Percentiles rank a stretch among this genome's conserved stretches.
These are phyloP conservation scores for Drosophila multiciliata DNA, from an alignment of 2,888 invertebrate genomes.

Conservation along the genomic window DNA sequence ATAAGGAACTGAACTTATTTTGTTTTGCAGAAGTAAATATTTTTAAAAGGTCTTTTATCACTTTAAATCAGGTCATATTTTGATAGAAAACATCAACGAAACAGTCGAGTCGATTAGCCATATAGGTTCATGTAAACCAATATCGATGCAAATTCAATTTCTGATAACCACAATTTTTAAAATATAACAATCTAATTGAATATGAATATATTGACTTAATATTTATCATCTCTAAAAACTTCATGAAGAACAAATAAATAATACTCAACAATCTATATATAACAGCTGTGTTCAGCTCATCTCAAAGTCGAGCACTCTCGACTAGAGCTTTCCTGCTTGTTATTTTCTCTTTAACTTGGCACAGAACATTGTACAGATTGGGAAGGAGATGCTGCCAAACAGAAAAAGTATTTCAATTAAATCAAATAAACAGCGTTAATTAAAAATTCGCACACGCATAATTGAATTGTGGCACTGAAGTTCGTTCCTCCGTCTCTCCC, in stretches of 20 bases:
- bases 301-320: not conserved
- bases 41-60: too few species aligned
- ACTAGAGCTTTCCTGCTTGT: not conserved
- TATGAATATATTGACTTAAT: not conserved
- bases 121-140: too few species aligned
- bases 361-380: too few species aligned
- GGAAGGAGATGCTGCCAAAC: not conserved
- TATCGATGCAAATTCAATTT: too few species aligned
- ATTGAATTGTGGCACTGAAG: conserved; percentile 56
- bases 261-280: not conserved
- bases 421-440: conserved; percentile 62
- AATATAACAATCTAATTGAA: not conserved
- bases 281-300: not conserved
- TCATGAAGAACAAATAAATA: not conserved
- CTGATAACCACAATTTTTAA: not conserved
- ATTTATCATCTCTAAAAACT: not conserved
- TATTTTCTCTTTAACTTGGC: not conserved
- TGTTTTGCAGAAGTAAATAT: not conserved
- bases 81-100: too few species aligned
- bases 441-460: conserved; percentile 58
- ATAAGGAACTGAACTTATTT: not conserved
- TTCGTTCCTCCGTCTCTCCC: not conserved
- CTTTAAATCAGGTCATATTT: too few species aligned
- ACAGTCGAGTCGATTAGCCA: too few species aligned
- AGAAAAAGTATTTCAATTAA: conserved; percentile 49